Evolutionary conservation across 2,888 invertebrate genomes (phyloP).

Genomic region (Lasioglossum villosulum): DNA sequence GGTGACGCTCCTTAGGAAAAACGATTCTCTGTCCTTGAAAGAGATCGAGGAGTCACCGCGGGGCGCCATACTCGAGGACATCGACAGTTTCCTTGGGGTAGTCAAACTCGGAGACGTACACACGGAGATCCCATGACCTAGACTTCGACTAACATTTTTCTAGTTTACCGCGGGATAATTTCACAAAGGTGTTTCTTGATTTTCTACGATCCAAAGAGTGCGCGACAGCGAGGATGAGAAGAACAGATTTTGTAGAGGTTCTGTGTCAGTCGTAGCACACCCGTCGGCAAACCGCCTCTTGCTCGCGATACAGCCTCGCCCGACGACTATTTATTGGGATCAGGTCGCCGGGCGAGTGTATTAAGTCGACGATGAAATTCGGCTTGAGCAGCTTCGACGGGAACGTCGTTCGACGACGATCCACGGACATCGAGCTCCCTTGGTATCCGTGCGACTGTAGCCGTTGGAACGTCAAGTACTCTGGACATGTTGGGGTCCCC

Average conservation of each 20-base stretch:
- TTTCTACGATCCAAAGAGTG: slow-evolving; percentile 49
- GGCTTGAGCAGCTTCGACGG: slow-evolving; percentile 87
- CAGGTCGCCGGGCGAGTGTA: slow-evolving; percentile 85
- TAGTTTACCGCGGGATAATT: slow-evolving; percentile 40
- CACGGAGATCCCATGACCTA: background rate
- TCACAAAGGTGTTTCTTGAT: slow-evolving; percentile 20
- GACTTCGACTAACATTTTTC: slow-evolving; percentile 50
- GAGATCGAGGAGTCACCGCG: slow-evolving; percentile 88
- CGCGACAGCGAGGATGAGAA: background rate
- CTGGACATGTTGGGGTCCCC: slow-evolving; percentile 10
- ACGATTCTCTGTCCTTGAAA: slow-evolving; percentile 89
- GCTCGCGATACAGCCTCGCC: slow-evolving; percentile 82
- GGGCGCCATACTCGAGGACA: slow-evolving; percentile 89
- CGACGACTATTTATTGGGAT: slow-evolving; percentile 82
- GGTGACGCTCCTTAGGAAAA: slow-evolving; percentile 77
- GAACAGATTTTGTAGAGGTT: background rate
- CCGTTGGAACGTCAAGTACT: slow-evolving; percentile 26
- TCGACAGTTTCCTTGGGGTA: slow-evolving; percentile 94
- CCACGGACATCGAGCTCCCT: background rate
- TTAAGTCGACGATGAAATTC: slow-evolving; percentile 88
- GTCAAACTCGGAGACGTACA: slow-evolving; percentile 87
- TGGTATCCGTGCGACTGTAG: background rate
- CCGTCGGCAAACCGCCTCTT: slow-evolving; percentile 11
- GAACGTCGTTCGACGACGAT: slow-evolving; percentile 52
- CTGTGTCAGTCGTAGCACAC: slow-evolving; percentile 21